Percentiles rank a stretch among this genome's conserved stretches.
These are phyloP conservation scores for Echinops telfairi DNA, from an alignment of 2,113 vertebrate genomes.

Conservation along the genomic window DNA sequence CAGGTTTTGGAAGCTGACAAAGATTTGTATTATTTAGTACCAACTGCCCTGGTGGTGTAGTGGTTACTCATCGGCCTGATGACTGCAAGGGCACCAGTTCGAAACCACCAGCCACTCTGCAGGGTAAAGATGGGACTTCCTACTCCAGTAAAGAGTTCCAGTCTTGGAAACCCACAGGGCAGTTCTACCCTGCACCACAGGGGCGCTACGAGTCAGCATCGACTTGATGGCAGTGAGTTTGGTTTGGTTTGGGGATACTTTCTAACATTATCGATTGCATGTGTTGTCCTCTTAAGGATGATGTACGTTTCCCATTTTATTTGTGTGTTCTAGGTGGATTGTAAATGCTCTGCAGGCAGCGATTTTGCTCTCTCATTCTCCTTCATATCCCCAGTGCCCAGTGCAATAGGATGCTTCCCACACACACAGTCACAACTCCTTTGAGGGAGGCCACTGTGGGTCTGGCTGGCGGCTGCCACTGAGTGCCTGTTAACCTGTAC, in stretches of 20 bases:
- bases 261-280: neutral
- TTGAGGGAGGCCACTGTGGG: slow-evolving; percentile 41
- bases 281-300: neutral
- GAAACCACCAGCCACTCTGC: too few relatives aligned
- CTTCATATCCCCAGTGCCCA: neutral
- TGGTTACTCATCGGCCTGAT: too few relatives aligned
- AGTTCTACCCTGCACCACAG: too few relatives aligned
- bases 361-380: neutral
- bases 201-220: too few relatives aligned
- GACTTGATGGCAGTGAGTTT: too few relatives aligned
- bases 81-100: too few relatives aligned
- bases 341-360: slow-evolving; percentile 34
- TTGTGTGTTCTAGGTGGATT: neutral
- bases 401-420: slow-evolving; percentile 1
- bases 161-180: too few relatives aligned
- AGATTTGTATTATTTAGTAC: slow-evolving; percentile 11
- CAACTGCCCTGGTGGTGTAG: neutral
- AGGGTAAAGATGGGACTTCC: too few relatives aligned
- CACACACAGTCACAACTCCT: slow-evolving; percentile 35
- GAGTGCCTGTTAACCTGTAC: slow-evolving; percentile 8
- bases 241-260: neutral
- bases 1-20: neutral
- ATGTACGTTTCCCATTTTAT: neutral
- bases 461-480: neutral
- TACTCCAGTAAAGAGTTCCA: too few relatives aligned